Base-by-base conservation (phyloP, 2,113 vertebrate species). In the Triplophysa dalaica region DNA sequence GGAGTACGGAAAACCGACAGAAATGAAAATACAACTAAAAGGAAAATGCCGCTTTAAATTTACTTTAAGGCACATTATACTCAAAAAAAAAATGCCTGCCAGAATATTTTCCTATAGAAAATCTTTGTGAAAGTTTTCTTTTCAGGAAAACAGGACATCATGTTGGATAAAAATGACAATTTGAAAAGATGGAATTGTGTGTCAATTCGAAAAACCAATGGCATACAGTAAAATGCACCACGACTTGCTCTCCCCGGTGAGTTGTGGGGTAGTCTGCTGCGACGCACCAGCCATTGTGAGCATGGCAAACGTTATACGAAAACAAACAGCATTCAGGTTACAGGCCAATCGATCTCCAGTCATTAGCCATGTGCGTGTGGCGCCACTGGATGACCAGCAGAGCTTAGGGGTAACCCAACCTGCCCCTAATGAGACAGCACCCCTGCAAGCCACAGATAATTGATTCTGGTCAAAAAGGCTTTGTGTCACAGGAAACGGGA, bases 341-440 rank as follows among this genome's bases (percentile, higher is more conserved):
- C 88, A 84, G 75, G 75, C 65, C 54, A 83, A 93, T 92, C 87
- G 90, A 93, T 92, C 90, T 91, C 86, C 89, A 91, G 91, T 90
- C 92, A 91, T 91, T 90, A 91, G 87, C 85, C 81, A 89, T 92
- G 90, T 91, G 88, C 88, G 87, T 87, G 88, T 89, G 90, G 89
- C 90, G 89, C 89, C 90, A 87, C 87, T 87, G 87, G 87, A 84
- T 88, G 88, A 87, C 86, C 86, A 87, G 85, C 83, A 75, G 80
- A 87, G 81, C 84, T 88, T 80, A 74, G 80, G 79, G 85, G 90
- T 90, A 93, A 92, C 82, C 88, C 66, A 86, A 92, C 70, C 82
- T 63, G 67, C 63, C 75, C 79, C 75, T 83, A 83, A 86, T 80
- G 76, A 85, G 82, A 85, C 81, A 62, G 89, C 86, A 83, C 68